These are phyloP conservation scores for Macrotis lagotis DNA, from an alignment of 2,113 vertebrate species.

Conservation along the genomic window DNA sequence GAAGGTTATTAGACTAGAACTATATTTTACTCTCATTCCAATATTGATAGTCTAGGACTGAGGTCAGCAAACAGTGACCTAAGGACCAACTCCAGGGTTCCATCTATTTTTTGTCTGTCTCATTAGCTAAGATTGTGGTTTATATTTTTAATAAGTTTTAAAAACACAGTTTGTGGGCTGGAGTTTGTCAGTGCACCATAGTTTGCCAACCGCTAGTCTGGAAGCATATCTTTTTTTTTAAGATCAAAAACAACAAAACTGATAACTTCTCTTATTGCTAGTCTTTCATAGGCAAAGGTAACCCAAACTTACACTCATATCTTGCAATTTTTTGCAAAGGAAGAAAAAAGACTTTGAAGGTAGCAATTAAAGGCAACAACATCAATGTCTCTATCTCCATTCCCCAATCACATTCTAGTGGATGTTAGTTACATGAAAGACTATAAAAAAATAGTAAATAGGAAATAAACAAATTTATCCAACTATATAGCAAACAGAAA, in stretches of 20 bases:
- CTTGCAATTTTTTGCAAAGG: too few relatives aligned
- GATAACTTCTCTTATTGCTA: not conserved
- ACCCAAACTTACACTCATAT: not conserved
- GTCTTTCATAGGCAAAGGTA: not conserved
- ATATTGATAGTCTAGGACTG: not conserved
- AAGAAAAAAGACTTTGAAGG: not conserved
- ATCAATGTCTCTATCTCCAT: not conserved
- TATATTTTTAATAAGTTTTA: not conserved
- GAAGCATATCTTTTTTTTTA: not conserved
- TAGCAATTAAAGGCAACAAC: not conserved
- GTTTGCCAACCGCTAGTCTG: not conserved
- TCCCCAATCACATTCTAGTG: not conserved
- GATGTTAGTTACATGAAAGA: not conserved
- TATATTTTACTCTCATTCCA: not conserved
- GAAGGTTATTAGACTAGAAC: not conserved
- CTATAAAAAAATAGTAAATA: not conserved
- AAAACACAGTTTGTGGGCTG: not conserved
- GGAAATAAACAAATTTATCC: not conserved
- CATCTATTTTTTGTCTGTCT: not conserved
- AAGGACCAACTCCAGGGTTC: not conserved
- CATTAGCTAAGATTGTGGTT: not conserved
- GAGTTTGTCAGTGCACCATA: not conserved
- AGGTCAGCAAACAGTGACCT: not conserved
- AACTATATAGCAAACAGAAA: not conserved
- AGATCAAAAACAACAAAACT: not conserved